Evolutionary conservation across 1,140 invertebrate genomes (phyloP).

Genomic region (Polypedilum pembai): DNA sequence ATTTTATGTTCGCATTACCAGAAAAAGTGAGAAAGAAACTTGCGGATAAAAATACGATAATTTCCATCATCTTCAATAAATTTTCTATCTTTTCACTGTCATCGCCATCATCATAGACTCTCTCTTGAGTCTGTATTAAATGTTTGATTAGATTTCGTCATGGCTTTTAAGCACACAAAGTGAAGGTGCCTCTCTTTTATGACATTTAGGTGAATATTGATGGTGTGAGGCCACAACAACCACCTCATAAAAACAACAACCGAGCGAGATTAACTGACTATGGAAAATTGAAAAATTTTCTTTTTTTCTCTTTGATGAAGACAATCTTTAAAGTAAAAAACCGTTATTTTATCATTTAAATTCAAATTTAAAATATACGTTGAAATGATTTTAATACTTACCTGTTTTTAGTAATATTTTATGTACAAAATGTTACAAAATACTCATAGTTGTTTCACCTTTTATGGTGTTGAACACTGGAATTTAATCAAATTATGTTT

Average conservation of each 20-base stretch:
- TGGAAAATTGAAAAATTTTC: background rate
- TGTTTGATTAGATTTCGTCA: conserved; percentile 13
- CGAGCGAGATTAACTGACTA: background rate
- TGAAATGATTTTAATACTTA: too few species aligned
- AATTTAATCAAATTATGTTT: too few species aligned
- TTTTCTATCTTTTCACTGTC: background rate
- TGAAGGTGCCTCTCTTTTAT: background rate
- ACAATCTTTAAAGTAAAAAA: too few species aligned
- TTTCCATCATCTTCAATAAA: conserved; percentile 6
- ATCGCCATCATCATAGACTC: background rate
- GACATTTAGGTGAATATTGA: background rate
- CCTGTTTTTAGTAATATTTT: too few species aligned
- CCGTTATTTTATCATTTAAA: too few species aligned
- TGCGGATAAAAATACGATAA: background rate
- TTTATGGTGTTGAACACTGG: too few species aligned
- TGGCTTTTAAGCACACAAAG: conserved; percentile 8
- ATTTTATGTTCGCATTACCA: too few species aligned
- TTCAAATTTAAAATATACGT: too few species aligned
- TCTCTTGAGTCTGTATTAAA: background rate
- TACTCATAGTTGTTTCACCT: too few species aligned
- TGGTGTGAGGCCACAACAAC: background rate
- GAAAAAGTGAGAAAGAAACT: too few species aligned
- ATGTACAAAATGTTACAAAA: too few species aligned
- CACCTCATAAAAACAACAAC: conserved; percentile 11
- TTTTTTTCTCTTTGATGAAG: too few species aligned